Evolutionary conservation across 2,797 vertebrate genomes (phyloP).

Genomic region (Aphelocoma californica): DNA sequence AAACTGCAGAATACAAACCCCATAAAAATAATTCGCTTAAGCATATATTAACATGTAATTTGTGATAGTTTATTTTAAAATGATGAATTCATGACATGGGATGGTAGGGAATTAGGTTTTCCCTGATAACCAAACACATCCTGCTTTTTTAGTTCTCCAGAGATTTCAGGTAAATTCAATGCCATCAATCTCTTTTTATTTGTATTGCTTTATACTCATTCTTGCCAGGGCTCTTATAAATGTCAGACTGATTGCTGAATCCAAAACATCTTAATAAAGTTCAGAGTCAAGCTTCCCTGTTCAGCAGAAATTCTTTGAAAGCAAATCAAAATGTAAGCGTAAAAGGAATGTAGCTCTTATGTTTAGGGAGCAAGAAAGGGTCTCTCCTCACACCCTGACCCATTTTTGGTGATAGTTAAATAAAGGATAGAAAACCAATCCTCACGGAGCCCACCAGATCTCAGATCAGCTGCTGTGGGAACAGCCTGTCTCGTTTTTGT

Average conservation of each 20-base stretch:
- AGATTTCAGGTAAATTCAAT: not conserved
- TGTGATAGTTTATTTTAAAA: not conserved
- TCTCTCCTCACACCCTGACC: not conserved
- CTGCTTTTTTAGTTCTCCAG: not conserved
- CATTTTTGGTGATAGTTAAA: not conserved
- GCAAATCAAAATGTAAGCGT: not conserved
- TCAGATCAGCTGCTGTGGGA: not conserved
- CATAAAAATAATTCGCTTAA: not conserved
- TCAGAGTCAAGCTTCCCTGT: not conserved
- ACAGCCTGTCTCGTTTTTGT: not conserved
- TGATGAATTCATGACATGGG: not conserved
- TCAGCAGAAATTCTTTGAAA: not conserved
- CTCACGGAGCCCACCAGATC: not conserved
- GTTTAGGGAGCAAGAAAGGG: not conserved
- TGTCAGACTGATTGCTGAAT: not conserved
- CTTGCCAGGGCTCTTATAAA: not conserved
- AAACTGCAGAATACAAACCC: not conserved
- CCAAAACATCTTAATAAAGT: not conserved
- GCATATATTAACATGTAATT: not conserved
- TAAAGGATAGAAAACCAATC: not conserved
- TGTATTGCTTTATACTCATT: not conserved
- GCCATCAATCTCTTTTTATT: not conserved
- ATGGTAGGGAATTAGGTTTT: not conserved
- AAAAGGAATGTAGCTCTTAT: not conserved
- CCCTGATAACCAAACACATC: not conserved